Evolutionary conservation across 2,797 vertebrate species (phyloP).

Genomic region (Notolepis coatsorum): DNA sequence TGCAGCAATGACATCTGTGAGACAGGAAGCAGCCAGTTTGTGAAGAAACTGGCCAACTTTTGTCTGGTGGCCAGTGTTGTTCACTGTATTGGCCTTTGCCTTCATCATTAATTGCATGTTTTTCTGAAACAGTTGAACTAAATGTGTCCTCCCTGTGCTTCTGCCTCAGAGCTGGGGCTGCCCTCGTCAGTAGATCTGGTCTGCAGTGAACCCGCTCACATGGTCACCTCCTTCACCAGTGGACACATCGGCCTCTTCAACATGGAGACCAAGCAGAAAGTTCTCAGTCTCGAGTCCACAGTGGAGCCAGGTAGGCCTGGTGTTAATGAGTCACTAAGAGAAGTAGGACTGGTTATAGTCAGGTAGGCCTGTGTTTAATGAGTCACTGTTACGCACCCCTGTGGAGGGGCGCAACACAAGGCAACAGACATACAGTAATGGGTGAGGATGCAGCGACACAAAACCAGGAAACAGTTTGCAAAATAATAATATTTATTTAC

Average conservation of each 20-base stretch:
- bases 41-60: no score
- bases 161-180: slow-evolving; percentile 87
- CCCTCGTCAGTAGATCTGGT: slow-evolving; percentile 97
- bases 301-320: slow-evolving; percentile 83
- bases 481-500: no score
- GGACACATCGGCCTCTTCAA: slow-evolving; percentile 95
- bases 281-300: slow-evolving; percentile 91
- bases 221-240: slow-evolving; percentile 94
- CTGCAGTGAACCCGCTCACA: slow-evolving; percentile 94
- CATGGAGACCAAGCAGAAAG: slow-evolving; percentile 94
- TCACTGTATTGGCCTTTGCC: no score
- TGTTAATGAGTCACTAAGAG: not conserved
- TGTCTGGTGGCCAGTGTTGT: no score
- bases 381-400: not conserved
- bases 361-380: not conserved
- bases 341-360: not conserved
- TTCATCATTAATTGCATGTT: no score
- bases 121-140: no score
- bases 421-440: no score
- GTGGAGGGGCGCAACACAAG: no score
- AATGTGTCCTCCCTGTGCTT: not conserved
- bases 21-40: no score
- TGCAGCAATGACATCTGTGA: no score
- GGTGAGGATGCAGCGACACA: no score
- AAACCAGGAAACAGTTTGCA: no score